These are phyloP conservation scores for Amiota mariae DNA, from an alignment of 2,888 invertebrate species.

Conservation along the genomic window DNA sequence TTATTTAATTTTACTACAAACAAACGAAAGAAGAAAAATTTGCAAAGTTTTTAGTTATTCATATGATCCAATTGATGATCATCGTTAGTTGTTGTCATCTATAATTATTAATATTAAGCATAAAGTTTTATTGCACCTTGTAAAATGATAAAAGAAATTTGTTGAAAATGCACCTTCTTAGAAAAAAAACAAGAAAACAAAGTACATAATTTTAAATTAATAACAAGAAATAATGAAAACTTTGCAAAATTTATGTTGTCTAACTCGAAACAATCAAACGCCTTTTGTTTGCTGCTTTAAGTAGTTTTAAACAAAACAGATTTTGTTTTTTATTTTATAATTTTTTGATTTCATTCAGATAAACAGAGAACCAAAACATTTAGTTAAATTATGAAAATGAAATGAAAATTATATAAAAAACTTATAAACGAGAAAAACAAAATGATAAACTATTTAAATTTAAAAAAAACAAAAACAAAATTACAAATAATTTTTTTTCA, in stretches of 20 bases:
- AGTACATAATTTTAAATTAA: neutral
- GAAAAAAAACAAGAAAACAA: neutral
- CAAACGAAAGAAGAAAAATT: neutral
- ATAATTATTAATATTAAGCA: neutral
- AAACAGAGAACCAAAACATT: neutral
- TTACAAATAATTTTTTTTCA: neutral
- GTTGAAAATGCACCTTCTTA: neutral
- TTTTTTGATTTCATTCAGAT: neutral
- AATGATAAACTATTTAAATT: neutral
- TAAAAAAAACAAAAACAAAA: neutral
- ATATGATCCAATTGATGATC: too few relatives aligned
- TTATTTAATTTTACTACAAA: neutral
- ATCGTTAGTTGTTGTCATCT: too few relatives aligned
- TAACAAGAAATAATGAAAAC: neutral
- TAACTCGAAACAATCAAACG: neutral
- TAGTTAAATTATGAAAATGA: slow-evolving; percentile 1
- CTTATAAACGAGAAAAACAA: neutral
- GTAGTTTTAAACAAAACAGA: neutral
- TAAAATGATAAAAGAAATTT: too few relatives aligned
- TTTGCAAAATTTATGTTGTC: neutral
- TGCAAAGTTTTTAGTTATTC: neutral
- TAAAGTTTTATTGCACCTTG: neutral
- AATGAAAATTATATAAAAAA: neutral
- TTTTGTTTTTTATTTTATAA: neutral
- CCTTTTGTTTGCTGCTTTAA: neutral